Evolutionary conservation across 2,113 vertebrate species (phyloP), one percentile per base, ranked within the genome.

Genomic region (Hemibagrus wyckioides): DNA sequence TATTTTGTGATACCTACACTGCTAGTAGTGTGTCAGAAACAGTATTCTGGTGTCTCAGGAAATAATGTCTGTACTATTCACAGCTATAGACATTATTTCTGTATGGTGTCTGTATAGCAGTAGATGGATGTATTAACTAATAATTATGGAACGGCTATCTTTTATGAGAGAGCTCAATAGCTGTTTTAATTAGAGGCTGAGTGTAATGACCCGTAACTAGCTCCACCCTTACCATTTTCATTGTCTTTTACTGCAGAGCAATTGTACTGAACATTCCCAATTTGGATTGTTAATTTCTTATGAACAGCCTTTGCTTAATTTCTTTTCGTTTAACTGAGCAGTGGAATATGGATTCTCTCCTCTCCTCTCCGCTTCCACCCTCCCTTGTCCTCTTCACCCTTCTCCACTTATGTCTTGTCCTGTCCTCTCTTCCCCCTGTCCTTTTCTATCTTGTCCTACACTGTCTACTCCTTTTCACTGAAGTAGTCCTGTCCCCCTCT

Each of bases 311-410:
- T 81, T 59, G 79, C 54, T 59, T 59, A 28, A 81, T 81, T 81
- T 81, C 30, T 6, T 39, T 25, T 41, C 13, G 36, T 41, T 25
- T 81, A 41, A 59, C 54, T 7, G 13, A 15, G 56, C 33, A 39
- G 33, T 59, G 6, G 11, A 59, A 59, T 81, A 81, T 81, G 54
- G 21, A 28, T 50, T 56, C 67, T 89, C 80, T 86, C 48, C 54
- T 86, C 41, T 89, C 75, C 28, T 76, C 73, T 85, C 59, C 75
- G n/a, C n/a, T n/a, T n/a, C n/a, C n/a, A n/a, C n/a, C n/a, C 14
- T 33, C 6, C 30, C 7, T 14, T 79, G 36, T 73, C 9, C 21
- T 56, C 54, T 85, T 54, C 67, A 84, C 33, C 57, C 10, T 30
- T 57, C 0, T 39, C 0, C 2, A 13, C 1, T 54, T 1, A 50